Percentiles rank a stretch among this genome's conserved stretches.
phyloP scores from a whole-genome alignment of 2,888 invertebrate species.

The Drosophila greeni region DNA sequence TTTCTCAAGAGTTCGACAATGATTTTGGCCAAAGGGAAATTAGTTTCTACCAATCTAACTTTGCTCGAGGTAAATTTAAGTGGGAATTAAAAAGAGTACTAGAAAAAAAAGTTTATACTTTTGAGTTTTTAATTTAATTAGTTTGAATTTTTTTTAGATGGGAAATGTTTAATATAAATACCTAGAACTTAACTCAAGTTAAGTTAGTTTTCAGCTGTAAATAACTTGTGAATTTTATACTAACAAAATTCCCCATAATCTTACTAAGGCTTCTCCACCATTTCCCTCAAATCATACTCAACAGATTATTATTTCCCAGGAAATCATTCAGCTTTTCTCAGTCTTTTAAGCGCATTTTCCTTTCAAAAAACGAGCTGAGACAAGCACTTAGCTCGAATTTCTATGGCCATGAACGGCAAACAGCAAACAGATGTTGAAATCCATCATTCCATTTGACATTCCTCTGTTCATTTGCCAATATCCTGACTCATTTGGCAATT shows the following conservation, averaged over 20 bases:
- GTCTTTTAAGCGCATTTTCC: constrained; percentile 1
- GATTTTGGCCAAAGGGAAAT: constrained; percentile 34
- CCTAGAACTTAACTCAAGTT: not conserved
- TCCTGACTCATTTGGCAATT: constrained; percentile 14
- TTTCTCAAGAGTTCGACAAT: constrained; percentile 20
- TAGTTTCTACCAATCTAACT: constrained; percentile 17
- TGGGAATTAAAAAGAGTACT: not conserved
- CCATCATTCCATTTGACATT: constrained; percentile 11
- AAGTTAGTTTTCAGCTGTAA: not conserved
- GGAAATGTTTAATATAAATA: not conserved
- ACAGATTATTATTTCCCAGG: not conserved
- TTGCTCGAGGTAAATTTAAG: not conserved
- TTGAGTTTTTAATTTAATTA: not conserved
- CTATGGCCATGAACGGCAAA: constrained; percentile 2
- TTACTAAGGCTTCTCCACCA: not conserved
- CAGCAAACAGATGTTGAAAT: constrained; percentile 11
- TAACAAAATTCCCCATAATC: not conserved
- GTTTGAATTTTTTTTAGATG: not conserved
- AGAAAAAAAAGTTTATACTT: not conserved
- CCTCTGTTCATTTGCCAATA: constrained; percentile 10
- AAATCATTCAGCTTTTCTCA: not conserved
- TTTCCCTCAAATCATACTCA: not conserved
- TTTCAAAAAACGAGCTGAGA: constrained; percentile 1
- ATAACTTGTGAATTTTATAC: not conserved
- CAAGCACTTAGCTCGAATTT: constrained; percentile 11